phyloP scores from a whole-genome alignment of 1,140 invertebrate species.

The Condylostylus longicornis region DNA sequence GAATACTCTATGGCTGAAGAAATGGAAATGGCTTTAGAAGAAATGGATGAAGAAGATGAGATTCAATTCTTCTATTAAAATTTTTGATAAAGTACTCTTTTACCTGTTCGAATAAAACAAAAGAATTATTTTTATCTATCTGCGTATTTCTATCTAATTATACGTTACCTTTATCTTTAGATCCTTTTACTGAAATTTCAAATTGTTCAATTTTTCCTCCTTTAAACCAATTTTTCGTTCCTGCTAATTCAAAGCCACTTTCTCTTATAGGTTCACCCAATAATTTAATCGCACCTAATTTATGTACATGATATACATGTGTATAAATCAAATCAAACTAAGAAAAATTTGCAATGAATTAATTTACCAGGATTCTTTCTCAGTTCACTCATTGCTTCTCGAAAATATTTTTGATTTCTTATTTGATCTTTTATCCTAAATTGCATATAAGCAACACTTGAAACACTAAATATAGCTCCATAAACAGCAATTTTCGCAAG shows the following conservation, averaged over 20 bases:
- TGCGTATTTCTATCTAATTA: too few species aligned
- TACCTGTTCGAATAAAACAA: constrained; percentile 5
- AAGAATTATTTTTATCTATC: too few species aligned
- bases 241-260: constrained; percentile 38
- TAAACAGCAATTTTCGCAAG: constrained; percentile 36
- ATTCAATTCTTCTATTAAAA: too few species aligned
- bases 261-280: constrained; percentile 51
- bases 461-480: constrained; percentile 33
- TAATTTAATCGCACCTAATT: constrained; percentile 35
- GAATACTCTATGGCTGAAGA: too few species aligned
- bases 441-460: constrained; percentile 32
- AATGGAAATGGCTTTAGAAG: too few species aligned
- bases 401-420: constrained; percentile 38
- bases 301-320: neutral
- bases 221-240: constrained; percentile 37
- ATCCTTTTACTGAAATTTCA: constrained; percentile 41
- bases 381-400: constrained; percentile 38
- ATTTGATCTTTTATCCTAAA: constrained; percentile 35
- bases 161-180: constrained; percentile 38
- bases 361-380: constrained; percentile 32
- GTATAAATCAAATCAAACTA: neutral
- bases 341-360: too few species aligned
- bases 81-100: too few species aligned
- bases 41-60: too few species aligned
- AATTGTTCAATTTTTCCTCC: constrained; percentile 38